Percentiles rank a stretch among this genome's conserved stretches.
Conservation (phyloP, 2,113 vertebrate species). For the Noturus placidus region DNA sequence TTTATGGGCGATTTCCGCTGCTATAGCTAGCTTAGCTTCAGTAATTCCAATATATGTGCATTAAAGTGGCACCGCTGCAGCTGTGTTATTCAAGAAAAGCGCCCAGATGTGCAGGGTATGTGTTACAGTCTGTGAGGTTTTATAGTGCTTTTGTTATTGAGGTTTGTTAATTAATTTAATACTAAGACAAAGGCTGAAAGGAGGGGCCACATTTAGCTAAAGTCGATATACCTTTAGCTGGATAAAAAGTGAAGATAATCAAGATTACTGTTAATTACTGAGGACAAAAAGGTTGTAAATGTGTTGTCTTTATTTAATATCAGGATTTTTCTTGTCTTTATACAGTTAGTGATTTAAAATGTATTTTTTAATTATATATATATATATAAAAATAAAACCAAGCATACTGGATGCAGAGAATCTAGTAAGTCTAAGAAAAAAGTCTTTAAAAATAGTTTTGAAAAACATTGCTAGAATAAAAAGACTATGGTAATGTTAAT, state of each 20-base stretch:
- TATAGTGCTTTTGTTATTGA: too few species aligned
- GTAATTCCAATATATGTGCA: neutral
- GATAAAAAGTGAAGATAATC: neutral
- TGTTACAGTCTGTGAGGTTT: too few species aligned
- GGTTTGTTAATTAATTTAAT: neutral
- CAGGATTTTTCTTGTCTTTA: neutral
- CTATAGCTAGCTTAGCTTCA: constrained; percentile 7
- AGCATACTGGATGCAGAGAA: neutral
- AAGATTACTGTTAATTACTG: neutral
- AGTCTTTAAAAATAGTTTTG: neutral
- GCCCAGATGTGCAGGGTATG: neutral
- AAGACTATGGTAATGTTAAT: neutral
- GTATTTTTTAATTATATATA: too few species aligned
- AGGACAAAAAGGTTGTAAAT: neutral
- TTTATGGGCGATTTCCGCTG: neutral
- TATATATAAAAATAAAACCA: neutral
- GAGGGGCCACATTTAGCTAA: neutral
- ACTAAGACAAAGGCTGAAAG: too few species aligned
- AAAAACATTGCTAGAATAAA: neutral
- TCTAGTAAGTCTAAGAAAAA: neutral
- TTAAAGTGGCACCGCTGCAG: neutral
- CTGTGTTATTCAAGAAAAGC: neutral
- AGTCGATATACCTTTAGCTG: neutral
- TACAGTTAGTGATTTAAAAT: neutral
- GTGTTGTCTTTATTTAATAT: neutral